A percentile compares a stretch with the other conserved stretches of the same genome.
These are phyloP conservation scores for Xanthia icteritia DNA, from an alignment of 2,888 invertebrate species.

Conservation along the genomic window DNA sequence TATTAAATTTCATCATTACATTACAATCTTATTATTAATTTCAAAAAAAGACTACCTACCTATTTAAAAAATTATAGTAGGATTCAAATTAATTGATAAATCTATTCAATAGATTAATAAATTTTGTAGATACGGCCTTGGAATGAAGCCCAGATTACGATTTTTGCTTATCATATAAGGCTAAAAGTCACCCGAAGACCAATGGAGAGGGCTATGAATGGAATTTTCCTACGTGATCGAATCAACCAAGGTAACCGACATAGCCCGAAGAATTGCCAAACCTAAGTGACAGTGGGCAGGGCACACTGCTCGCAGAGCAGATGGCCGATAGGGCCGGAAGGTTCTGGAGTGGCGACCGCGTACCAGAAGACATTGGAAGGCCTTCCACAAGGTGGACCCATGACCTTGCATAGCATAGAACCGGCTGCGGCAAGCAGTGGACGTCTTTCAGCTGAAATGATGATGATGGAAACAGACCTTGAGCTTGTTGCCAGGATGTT, in stretches of 20 bases:
- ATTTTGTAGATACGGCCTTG: no score
- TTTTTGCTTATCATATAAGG: background rate
- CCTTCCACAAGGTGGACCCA: background rate
- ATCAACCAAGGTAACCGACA: background rate
- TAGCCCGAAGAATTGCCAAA: background rate
- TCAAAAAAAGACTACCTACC: no score
- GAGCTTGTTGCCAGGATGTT: constrained; percentile 91
- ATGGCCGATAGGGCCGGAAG: background rate
- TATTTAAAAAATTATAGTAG: no score
- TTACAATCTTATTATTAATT: no score
- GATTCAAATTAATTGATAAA: no score
- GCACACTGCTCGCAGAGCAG: background rate
- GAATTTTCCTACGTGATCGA: no score
- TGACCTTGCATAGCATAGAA: background rate
- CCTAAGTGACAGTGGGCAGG: background rate
- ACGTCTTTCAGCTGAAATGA: background rate
- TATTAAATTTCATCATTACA: no score
- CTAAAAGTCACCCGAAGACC: background rate
- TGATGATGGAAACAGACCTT: constrained; percentile 85
- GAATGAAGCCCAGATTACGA: no score
- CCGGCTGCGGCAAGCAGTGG: no score
- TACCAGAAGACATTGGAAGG: background rate
- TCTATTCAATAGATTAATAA: no score
- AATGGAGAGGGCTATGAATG: no score
- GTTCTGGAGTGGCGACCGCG: background rate